phyloP scores from a whole-genome alignment of 2,113 vertebrate species.

The Antechinus flavipes region DNA sequence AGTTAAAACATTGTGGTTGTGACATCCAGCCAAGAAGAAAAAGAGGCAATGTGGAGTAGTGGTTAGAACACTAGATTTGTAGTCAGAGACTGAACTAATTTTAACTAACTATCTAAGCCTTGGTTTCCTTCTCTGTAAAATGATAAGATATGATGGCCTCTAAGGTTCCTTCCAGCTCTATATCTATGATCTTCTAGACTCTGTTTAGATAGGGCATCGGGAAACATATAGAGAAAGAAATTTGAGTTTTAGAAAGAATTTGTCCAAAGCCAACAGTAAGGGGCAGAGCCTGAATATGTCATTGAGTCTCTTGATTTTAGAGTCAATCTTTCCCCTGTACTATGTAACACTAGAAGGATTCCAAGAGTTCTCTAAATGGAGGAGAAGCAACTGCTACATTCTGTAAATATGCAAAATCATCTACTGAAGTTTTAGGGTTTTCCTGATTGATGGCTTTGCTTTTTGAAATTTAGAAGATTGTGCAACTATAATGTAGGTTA shows the following conservation, averaged over 20 bases:
- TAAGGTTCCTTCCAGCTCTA: not conserved
- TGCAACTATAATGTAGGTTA: not conserved
- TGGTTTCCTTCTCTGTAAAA: not conserved
- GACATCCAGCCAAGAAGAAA: not conserved
- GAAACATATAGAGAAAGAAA: not conserved
- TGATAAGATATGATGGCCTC: not conserved
- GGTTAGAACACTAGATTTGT: not conserved
- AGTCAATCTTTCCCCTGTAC: not conserved
- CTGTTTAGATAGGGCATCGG: not conserved
- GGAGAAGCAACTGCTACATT: accelerated
- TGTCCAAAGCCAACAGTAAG: not conserved
- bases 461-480: accelerated
- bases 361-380: not conserved
- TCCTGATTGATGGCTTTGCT: accelerated
- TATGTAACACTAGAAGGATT: not conserved
- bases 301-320: not conserved
- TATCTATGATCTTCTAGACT: not conserved
- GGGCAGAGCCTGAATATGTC: not conserved
- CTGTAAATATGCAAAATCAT: accelerated
- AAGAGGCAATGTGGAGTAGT: not conserved
- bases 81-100: not conserved
- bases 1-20: not conserved
- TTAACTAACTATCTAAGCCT: not conserved
- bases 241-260: not conserved
- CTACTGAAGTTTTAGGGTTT: accelerated